These are phyloP conservation scores for Drosophila pseudoobscura DNA, from an alignment of 1,140 invertebrate species.

Conservation along the genomic window DNA sequence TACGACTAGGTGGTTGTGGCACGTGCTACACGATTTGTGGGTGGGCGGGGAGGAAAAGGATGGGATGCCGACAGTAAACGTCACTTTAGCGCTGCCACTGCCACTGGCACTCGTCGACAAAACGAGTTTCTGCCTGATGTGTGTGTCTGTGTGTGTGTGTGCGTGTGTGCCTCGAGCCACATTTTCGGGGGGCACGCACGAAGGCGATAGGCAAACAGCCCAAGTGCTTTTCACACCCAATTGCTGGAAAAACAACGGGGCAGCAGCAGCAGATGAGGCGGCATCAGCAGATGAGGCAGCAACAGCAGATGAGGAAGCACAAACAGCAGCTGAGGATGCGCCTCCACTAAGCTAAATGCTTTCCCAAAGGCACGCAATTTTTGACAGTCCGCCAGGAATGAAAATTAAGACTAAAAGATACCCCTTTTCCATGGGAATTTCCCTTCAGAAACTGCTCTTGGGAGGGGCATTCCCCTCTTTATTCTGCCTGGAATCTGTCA, in stretches of 20 bases:
- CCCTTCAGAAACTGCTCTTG: too few species aligned
- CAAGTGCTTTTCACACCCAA: constrained; percentile 78
- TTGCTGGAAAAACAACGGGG: constrained; percentile 59
- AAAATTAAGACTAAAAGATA: too few species aligned
- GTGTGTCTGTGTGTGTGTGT: too few species aligned
- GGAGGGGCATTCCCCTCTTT: too few species aligned
- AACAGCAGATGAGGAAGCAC: neutral
- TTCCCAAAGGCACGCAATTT: constrained; percentile 4
- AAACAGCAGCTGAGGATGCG: too few species aligned
- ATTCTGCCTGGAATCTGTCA: too few species aligned
- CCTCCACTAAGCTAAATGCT: constrained; percentile 19
- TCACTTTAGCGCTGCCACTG: constrained; percentile 61
- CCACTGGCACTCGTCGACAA: constrained; percentile 13
- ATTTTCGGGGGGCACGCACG: constrained; percentile 16
- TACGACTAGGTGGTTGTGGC: constrained; percentile 12
- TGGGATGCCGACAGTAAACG: constrained; percentile 59
- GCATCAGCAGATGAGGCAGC: too few species aligned
- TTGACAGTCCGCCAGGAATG: too few species aligned
- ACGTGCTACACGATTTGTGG: constrained; percentile 39
- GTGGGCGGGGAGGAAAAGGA: neutral
- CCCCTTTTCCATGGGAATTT: too few species aligned
- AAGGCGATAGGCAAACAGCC: constrained; percentile 46
- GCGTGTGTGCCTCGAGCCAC: constrained; percentile 26
- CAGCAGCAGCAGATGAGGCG: constrained; percentile 16
- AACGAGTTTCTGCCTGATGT: constrained; percentile 33